Evolutionary conservation across 1,140 invertebrate species (phyloP).

Genomic region (Trachymyrmex septentrionalis): DNA sequence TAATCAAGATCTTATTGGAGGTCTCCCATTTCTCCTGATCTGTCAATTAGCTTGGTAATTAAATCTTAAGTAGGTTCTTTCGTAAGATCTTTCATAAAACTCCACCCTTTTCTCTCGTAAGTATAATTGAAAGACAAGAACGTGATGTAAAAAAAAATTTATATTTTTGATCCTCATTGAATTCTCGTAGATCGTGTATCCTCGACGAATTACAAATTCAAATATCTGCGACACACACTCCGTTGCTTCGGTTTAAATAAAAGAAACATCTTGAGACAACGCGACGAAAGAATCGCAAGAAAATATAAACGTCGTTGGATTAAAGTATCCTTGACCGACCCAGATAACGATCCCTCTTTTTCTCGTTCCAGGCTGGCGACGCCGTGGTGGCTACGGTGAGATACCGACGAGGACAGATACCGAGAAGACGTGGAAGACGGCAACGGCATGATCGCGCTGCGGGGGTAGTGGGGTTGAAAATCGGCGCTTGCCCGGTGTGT

Average conservation of each 20-base stretch:
- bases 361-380: slow-evolving; percentile 63
- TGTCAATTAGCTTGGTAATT: background rate
- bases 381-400: slow-evolving; percentile 57
- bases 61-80: background rate
- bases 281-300: background rate
- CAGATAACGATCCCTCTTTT: slow-evolving; percentile 58
- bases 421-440: slow-evolving; percentile 36
- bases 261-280: background rate
- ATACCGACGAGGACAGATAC: slow-evolving; percentile 41
- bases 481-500: slow-evolving; percentile 69
- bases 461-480: slow-evolving; percentile 71
- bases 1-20: background rate
- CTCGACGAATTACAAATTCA: background rate
- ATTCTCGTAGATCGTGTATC: too few species aligned
- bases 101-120: too few species aligned
- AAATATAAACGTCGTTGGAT: background rate
- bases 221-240: background rate
- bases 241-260: background rate
- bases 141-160: background rate
- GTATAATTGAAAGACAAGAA: background rate
- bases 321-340: slow-evolving; percentile 19
- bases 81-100: background rate
- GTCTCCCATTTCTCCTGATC: background rate
- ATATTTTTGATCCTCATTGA: too few species aligned
- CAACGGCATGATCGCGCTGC: slow-evolving; percentile 57